Base-by-base conservation (phyloP, 2,113 vertebrate species). In the Lathamus discolor region DNA sequence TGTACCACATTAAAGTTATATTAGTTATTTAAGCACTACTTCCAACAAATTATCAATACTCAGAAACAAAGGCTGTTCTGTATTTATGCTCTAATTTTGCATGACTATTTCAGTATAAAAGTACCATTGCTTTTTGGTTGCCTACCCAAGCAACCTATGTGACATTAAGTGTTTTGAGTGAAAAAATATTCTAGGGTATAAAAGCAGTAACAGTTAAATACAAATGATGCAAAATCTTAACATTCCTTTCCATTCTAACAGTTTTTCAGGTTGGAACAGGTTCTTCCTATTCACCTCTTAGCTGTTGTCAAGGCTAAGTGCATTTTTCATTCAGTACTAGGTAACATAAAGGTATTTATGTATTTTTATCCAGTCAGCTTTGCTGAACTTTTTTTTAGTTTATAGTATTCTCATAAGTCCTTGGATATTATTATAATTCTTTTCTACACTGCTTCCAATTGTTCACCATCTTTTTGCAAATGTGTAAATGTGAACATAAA, bases 271-370 rank as follows among this genome's bases (percentile, higher is more conserved):
- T 85, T 90, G 68, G 35, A 95, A 93, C 76, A 92, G 13, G 51
- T 90, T 94, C 39, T 70, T 95, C 23, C 55, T 80, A 59, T 61
- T 92, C 64, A 81, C 11, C 3, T 94, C 52, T 62, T 75, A 75
- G 46, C 68, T 83, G 33, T 35, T 94, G 64, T 94, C 72, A 95
- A 83, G 68, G 85, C 16, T 88, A 95, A 90, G 79, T 80, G 63
- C 35, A 84, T 24, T 93, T 90, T 81, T 76, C 43, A 41, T 88
- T 86, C 82, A 83, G 48, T 33, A 68, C 55, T 76, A 83, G 68
- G 76, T 83, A 90, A 59, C 23, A 83, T 51, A 68, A 81, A 72
- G 10, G 43, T 70, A 75, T 81, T 96, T 93, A 78, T 68, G 55
- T 41, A 28, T 51, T 90, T 95, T 93, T 88, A 74, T 77, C 80